Evolutionary conservation across 2,113 vertebrate species (phyloP).

Genomic region (Stigmatopora nigra): DNA sequence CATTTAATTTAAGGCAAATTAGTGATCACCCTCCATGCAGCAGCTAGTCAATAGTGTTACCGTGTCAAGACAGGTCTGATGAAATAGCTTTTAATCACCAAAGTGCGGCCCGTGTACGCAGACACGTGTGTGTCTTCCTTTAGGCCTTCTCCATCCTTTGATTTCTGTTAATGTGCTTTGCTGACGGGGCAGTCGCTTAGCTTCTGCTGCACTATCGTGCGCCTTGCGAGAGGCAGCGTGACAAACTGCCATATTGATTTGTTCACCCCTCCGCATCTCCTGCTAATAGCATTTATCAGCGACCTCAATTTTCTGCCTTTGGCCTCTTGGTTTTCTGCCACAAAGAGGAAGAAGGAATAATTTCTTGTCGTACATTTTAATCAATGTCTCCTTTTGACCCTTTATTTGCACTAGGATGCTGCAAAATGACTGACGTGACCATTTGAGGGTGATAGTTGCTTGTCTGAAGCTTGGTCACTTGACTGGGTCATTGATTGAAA

Average conservation of each 20-base stretch:
- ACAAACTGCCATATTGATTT: conserved; percentile 95
- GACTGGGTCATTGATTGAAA: background rate
- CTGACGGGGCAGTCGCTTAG: conserved; percentile 83
- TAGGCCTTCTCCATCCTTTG: conserved; percentile 76
- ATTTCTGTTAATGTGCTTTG: conserved; percentile 92
- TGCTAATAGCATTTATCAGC: conserved; percentile 83
- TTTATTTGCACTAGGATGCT: conserved; percentile 61
- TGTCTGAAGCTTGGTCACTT: background rate
- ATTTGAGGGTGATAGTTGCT: conserved; percentile 21
- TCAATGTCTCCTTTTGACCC: conserved; percentile 93
- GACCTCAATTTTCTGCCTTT: conserved; percentile 82
- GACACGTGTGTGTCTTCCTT: conserved; percentile 62
- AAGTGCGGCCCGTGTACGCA: conserved; percentile 75
- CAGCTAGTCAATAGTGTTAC: conserved; percentile 76
- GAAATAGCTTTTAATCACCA: conserved; percentile 98
- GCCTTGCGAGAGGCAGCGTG: conserved; percentile 79
- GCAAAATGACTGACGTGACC: conserved; percentile 45
- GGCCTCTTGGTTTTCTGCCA: conserved; percentile 79
- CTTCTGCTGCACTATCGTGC: conserved; percentile 60
- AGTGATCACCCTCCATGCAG: conserved; percentile 72
- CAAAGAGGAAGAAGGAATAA: conserved; percentile 89
- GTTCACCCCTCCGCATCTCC: conserved; percentile 67
- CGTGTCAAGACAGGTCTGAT: conserved; percentile 73
- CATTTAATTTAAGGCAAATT: conserved; percentile 81
- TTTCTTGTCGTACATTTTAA: conserved; percentile 98